Conservation (phyloP, 2,888 invertebrate genomes). For the Caenorhabditis japonica region DNA sequence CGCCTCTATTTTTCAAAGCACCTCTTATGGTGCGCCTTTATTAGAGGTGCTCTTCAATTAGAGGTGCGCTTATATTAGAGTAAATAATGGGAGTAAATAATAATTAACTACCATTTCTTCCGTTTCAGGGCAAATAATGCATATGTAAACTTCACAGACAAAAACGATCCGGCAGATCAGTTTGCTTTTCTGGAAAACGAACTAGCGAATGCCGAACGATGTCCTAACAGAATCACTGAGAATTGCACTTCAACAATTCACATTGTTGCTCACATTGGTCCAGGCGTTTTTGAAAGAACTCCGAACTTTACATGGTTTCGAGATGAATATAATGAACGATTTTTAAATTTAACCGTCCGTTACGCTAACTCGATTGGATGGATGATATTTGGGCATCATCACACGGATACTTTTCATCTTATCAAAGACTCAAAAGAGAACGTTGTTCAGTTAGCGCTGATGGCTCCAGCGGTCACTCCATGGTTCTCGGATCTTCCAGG, state of each 20-base stretch:
- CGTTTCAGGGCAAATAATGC: conserved; percentile 61
- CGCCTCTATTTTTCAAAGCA: too few species aligned
- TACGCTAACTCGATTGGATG: conserved; percentile 77
- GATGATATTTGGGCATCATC: conserved; percentile 78
- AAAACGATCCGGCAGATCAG: conserved; percentile 72
- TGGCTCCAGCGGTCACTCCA: conserved; percentile 91
- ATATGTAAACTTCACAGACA: conserved; percentile 63
- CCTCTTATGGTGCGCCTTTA: too few species aligned
- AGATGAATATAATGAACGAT: conserved; percentile 75
- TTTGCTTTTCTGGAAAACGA: conserved; percentile 70
- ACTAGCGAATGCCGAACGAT: conserved; percentile 56
- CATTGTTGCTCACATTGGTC: conserved; percentile 74
- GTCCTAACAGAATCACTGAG: conserved; percentile 23
- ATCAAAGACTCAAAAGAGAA: conserved; percentile 77
- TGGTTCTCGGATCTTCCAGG: conserved; percentile 82
- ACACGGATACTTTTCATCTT: conserved; percentile 77
- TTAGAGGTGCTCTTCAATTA: too few species aligned
- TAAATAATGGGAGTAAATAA: background rate
- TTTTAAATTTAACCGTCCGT: conserved; percentile 73
- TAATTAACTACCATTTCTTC: too few species aligned
- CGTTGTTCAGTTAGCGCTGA: conserved; percentile 81
- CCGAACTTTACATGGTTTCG: conserved; percentile 77
- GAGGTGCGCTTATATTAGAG: too few species aligned
- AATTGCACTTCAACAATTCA: conserved; percentile 63
- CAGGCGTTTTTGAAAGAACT: conserved; percentile 77